Evolutionary conservation across 2,888 invertebrate genomes (phyloP), one percentile per base, ranked within the genome.

Genomic region (Brachynemurus nebulosus): DNA sequence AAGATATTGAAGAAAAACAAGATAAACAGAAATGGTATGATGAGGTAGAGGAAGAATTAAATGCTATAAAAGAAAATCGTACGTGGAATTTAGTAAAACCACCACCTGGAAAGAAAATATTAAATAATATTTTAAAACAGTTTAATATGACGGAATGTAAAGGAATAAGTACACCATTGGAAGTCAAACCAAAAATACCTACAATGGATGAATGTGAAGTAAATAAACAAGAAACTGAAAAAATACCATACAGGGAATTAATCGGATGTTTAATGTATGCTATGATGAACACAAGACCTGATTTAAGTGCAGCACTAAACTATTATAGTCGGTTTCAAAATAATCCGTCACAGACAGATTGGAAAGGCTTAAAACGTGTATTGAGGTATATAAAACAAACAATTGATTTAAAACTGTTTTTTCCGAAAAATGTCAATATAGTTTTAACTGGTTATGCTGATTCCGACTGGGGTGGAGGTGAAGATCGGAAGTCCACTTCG

Each of bases 71-170:
- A 6, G 42, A 34, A 23, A 35, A 43, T 23, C 8, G 36, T 8
- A 40, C n/a, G 11, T n/a, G 19, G 18, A n/a, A 40, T n/a, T n/a
- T n/a, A n/a, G n/a, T n/a, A n/a, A n/a, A n/a, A 21, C 25, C 9
- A 25, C 9, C 7, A 7, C 7, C 25, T 9, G 7, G 25, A 25
- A 27, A 46, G 44, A 9, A 12, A 16, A 14, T 39, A 44, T 33
- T 18, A 11, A 7, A 45, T 19, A 48, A 44, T 12, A 21, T 54
- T 23, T 25, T 55, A 14, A 40, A 44, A 8, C 33, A 45, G 2
- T 54, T 52, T 30, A 34, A 48, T 3, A 53, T 53, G 53, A 21
- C 43, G 11, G 44, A 52, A 14, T 51, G 51, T 38, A 52, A 52
- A 17, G 38, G 49, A 7, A 25, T 39, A 2, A 44, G 20, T 33